Evolutionary conservation across 2,113 vertebrate genomes (phyloP).

Genomic region (Tretioscincus oriximinensis): DNA sequence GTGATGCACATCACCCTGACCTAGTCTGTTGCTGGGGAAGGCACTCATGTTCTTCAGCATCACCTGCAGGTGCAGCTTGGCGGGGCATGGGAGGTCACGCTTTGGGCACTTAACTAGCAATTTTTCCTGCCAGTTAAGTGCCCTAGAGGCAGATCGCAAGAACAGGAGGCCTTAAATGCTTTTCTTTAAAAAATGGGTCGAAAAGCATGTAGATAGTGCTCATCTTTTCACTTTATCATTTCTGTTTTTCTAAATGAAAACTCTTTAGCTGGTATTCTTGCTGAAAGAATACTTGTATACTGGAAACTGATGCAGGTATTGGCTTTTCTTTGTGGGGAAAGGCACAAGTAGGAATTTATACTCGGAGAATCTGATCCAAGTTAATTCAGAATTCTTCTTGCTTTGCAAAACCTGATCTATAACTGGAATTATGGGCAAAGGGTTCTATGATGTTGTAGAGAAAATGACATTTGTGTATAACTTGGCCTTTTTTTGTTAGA

Average conservation of each 20-base stretch:
- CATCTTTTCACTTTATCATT: not conserved
- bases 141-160: too few relatives aligned
- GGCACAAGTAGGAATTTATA: not conserved
- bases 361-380: not conserved
- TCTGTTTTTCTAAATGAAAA: too few relatives aligned
- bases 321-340: too few relatives aligned
- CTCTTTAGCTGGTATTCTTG: not conserved
- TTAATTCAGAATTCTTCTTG: not conserved
- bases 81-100: too few relatives aligned
- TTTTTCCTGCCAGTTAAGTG: too few relatives aligned
- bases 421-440: too few relatives aligned
- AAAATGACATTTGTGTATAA: too few relatives aligned
- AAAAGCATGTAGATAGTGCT: not conserved
- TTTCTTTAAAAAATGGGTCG: not conserved
- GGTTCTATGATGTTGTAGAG: too few relatives aligned
- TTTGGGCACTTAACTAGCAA: too few relatives aligned
- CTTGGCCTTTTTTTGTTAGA: too few relatives aligned
- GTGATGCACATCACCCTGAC: not conserved
- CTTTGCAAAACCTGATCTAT: not conserved
- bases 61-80: not conserved
- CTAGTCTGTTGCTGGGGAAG: too few relatives aligned
- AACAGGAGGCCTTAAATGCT: not conserved
- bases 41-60: not conserved
- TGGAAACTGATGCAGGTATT: not conserved
- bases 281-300: not conserved